Evolutionary conservation across 2,113 vertebrate species (phyloP).

Genomic region (Micronycteris hirsuta): DNA sequence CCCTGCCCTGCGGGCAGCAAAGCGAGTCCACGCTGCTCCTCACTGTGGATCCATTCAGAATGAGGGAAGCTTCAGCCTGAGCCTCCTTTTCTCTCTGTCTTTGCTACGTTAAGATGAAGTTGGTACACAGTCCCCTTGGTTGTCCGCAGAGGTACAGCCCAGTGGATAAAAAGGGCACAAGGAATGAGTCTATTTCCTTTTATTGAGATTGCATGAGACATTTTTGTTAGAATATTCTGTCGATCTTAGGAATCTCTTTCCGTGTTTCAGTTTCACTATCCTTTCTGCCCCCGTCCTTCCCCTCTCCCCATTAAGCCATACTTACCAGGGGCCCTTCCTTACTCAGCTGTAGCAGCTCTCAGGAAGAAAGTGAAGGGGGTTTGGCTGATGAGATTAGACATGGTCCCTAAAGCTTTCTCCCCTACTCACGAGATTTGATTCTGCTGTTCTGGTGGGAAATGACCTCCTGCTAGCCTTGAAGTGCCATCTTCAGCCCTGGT

Average conservation of each 20-base stretch:
- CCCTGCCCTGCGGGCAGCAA: background rate
- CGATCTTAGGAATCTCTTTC: background rate
- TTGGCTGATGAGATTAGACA: background rate
- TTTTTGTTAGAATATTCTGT: background rate
- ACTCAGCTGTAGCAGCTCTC: background rate
- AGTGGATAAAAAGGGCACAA: background rate
- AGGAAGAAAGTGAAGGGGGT: background rate
- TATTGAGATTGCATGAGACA: background rate
- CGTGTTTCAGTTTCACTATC: background rate
- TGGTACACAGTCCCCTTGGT: background rate
- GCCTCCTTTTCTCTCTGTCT: background rate
- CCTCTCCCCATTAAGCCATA: background rate
- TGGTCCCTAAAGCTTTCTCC: conserved; percentile 19
- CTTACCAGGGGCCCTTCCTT: background rate
- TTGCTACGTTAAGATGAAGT: background rate
- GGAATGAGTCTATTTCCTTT: background rate
- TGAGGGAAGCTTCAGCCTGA: background rate
- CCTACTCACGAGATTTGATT: background rate
- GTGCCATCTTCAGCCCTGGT: conserved; percentile 64
- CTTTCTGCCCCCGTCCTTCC: background rate
- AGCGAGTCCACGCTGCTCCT: background rate
- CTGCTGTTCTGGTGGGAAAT: background rate
- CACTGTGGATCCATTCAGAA: background rate
- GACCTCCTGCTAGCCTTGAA: conserved; percentile 72
- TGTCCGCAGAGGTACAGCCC: background rate